phyloP scores from a whole-genome alignment of 2,113 vertebrate genomes.

The Scophthalmus maximus region DNA sequence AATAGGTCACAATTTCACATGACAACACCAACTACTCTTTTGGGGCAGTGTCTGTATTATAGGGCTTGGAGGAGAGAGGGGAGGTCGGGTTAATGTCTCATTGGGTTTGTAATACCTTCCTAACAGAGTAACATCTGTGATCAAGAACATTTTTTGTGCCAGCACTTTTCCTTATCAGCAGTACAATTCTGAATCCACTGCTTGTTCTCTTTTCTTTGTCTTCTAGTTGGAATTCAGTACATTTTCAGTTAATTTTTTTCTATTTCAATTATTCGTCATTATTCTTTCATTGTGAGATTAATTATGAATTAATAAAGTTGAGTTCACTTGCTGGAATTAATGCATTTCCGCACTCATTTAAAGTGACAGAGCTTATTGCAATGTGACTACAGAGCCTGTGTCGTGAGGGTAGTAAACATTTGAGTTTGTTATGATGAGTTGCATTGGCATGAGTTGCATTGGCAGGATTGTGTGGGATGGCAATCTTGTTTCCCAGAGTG shows the following conservation, averaged over 20 bases:
- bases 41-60: constrained; percentile 63
- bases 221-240: background rate
- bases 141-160: constrained; percentile 45
- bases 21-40: constrained; percentile 72
- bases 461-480: background rate
- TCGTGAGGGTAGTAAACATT: background rate
- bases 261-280: too few species aligned
- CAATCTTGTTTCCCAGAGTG: background rate
- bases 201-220: background rate
- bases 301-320: background rate
- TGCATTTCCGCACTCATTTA: background rate
- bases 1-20: constrained; percentile 78
- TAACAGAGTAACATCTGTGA: constrained; percentile 53
- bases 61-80: constrained; percentile 41
- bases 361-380: background rate
- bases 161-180: constrained; percentile 25
- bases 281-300: background rate
- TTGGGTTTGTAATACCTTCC: constrained; percentile 47
- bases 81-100: constrained; percentile 56
- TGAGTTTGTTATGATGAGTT: background rate
- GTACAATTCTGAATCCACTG: constrained; percentile 7
- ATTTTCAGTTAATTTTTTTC: background rate
- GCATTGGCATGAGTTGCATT: background rate
- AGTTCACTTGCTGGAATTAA: background rate
- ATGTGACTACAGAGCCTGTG: constrained; percentile 8